A percentile compares a stretch with the other conserved stretches of the same genome.
These are phyloP conservation scores for Dreissena rostriformis DNA, from an alignment of 1,140 invertebrate genomes.

Conservation along the genomic window DNA sequence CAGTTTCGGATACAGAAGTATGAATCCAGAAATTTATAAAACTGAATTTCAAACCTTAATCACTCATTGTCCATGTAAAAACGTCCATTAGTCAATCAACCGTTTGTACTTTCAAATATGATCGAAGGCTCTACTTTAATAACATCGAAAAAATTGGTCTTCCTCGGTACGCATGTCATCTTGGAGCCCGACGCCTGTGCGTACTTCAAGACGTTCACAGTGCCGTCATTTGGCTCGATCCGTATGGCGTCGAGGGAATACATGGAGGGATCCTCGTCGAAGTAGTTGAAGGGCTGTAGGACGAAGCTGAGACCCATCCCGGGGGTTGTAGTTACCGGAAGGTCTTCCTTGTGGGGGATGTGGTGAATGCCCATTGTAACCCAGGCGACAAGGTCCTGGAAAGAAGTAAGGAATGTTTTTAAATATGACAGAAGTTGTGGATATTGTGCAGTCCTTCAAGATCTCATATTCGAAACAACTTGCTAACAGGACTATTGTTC, in stretches of 20 bases:
- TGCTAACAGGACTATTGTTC: too few relatives aligned
- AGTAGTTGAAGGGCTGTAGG: constrained; percentile 75
- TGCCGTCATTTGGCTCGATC: constrained; percentile 83
- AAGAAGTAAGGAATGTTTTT: background rate
- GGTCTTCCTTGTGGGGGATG: constrained; percentile 73
- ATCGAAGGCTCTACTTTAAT: constrained; percentile 12
- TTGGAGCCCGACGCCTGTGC: constrained; percentile 26
- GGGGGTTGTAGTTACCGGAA: constrained; percentile 72
- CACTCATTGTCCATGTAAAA: too few relatives aligned
- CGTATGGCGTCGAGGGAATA: constrained; percentile 65
- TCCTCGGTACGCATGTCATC: constrained; percentile 12
- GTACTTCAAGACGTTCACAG: constrained; percentile 35
- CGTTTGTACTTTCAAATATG: constrained; percentile 32
- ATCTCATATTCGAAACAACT: too few relatives aligned
- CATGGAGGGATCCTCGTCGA: constrained; percentile 68
- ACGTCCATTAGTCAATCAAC: too few relatives aligned
- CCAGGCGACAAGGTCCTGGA: constrained; percentile 76
- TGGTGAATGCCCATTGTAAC: constrained; percentile 71
- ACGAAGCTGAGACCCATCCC: constrained; percentile 68
- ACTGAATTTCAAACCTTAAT: too few relatives aligned
- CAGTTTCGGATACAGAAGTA: too few relatives aligned
- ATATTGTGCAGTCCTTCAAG: too few relatives aligned
- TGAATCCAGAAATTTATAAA: too few relatives aligned
- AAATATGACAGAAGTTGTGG: too few relatives aligned
- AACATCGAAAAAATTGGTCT: constrained; percentile 24